phyloP scores from a whole-genome alignment of 1,140 invertebrate species.

The Coenobita brevimanus region DNA sequence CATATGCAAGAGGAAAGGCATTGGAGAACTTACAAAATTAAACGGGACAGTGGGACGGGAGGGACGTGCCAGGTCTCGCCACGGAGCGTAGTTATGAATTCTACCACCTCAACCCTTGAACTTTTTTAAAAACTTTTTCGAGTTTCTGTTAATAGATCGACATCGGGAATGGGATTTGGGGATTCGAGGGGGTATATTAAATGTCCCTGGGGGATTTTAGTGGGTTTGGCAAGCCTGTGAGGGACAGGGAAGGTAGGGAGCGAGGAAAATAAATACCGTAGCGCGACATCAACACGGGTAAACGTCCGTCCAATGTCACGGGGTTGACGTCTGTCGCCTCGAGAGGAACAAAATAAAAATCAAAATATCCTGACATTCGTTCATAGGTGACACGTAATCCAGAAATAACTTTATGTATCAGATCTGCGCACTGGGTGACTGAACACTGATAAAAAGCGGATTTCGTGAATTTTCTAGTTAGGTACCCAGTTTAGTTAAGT shows the following conservation, averaged over 20 bases:
- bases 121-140: not conserved
- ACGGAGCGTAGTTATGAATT: slow-evolving; percentile 10
- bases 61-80: slow-evolving; percentile 47
- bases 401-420: not conserved
- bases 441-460: too few species aligned
- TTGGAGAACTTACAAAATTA: slow-evolving; percentile 53
- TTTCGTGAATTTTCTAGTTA: too few species aligned
- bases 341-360: not conserved
- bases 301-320: slow-evolving; percentile 34
- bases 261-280: slow-evolving; percentile 4
- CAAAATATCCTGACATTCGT: not conserved
- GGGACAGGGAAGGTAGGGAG: not conserved
- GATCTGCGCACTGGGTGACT: too few species aligned
- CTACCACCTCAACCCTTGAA: too few species aligned
- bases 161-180: not conserved
- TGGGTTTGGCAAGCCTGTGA: too few species aligned
- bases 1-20: slow-evolving; percentile 40
- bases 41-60: slow-evolving; percentile 36
- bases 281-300: slow-evolving; percentile 16
- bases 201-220: too few species aligned
- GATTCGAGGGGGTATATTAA: not conserved
- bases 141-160: not conserved
- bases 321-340: slow-evolving; percentile 8
- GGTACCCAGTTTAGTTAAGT: too few species aligned
- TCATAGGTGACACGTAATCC: not conserved